Percentiles rank a stretch among this genome's conserved stretches.
Conservation (phyloP, 2,797 vertebrate genomes). For the Linurgus olivaceus region DNA sequence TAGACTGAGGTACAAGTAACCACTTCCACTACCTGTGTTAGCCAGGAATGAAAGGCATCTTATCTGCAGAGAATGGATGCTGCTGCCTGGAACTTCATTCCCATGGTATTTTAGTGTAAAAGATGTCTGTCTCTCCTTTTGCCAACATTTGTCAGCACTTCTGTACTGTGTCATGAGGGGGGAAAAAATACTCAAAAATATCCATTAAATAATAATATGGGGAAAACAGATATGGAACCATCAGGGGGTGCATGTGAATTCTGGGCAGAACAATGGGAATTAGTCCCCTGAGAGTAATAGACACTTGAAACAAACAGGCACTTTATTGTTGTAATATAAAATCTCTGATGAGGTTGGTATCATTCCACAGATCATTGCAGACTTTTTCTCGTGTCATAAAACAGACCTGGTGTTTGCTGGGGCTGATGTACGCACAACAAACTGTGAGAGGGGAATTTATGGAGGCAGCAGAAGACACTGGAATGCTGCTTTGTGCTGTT, state of each 20-base stretch:
- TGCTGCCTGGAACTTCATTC: not conserved
- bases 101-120: not conserved
- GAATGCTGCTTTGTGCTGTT: not conserved
- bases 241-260: not conserved
- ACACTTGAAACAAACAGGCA: conserved; percentile 26
- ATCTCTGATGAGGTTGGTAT: conserved; percentile 32
- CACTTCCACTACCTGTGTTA: not conserved
- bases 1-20: conserved; percentile 10
- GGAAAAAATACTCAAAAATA: not conserved
- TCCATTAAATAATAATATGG: not conserved
- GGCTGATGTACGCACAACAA: not conserved
- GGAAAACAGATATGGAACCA: not conserved
- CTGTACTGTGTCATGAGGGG: not conserved
- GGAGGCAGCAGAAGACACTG: not conserved
- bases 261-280: not conserved
- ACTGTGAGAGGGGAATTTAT: conserved; percentile 1
- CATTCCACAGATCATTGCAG: conserved; percentile 46
- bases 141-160: not conserved
- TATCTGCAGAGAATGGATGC: not conserved
- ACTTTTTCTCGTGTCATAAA: not conserved
- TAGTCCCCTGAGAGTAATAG: not conserved
- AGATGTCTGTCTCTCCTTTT: not conserved
- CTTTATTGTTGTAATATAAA: conserved; percentile 21
- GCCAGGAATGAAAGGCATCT: conserved; percentile 21
- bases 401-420: not conserved